Percentiles rank a stretch among this genome's conserved stretches.
phyloP scores from a whole-genome alignment of 2,797 vertebrate species.

The Triplophysa bombifrons region DNA sequence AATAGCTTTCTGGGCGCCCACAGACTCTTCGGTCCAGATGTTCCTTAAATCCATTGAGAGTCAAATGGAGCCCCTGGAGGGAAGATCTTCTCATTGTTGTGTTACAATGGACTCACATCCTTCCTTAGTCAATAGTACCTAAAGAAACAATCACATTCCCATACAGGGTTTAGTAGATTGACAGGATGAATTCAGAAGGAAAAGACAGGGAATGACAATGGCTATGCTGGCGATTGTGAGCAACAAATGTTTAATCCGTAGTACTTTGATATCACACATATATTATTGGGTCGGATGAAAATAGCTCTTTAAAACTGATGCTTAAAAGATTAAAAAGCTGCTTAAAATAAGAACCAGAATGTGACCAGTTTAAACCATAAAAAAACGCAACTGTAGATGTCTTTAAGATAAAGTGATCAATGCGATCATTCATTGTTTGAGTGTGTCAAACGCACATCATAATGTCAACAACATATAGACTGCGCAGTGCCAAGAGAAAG shows the following conservation, averaged over 20 bases:
- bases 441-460: neutral
- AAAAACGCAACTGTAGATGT: neutral
- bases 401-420: neutral
- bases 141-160: constrained; percentile 28
- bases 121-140: constrained; percentile 62
- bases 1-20: constrained; percentile 38
- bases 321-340: neutral
- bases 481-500: neutral
- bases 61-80: constrained; percentile 72
- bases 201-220: constrained; percentile 45
- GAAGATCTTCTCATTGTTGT: constrained; percentile 76
- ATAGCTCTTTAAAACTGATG: neutral
- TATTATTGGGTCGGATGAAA: too few species aligned
- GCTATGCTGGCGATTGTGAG: neutral
- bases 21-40: constrained; percentile 73
- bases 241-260: neutral
- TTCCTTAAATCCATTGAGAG: constrained; percentile 76
- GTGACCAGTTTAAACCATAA: neutral
- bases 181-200: constrained; percentile 31
- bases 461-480: neutral
- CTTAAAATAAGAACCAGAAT: neutral
- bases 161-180: constrained; percentile 2
- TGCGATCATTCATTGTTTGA: neutral
- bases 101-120: constrained; percentile 74
- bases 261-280: neutral